Conservation (phyloP, 2,113 vertebrate genomes). For the Pachycephala philippinensis region DNA sequence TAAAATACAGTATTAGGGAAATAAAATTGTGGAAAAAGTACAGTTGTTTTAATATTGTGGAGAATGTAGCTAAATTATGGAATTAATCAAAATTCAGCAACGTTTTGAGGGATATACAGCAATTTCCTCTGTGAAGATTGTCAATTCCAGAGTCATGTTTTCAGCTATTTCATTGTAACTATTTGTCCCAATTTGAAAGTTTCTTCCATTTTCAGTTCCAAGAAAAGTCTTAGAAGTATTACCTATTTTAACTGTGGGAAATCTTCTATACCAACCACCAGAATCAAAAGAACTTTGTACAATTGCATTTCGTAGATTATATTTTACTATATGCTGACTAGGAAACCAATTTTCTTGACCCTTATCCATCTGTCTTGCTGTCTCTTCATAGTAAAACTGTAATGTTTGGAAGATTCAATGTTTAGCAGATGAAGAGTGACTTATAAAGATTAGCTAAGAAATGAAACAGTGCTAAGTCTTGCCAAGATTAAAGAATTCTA, state of each 20-base stretch:
- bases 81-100: background rate
- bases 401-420: background rate
- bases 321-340: background rate
- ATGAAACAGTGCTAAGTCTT: background rate
- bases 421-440: background rate
- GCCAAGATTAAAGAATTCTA: background rate
- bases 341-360: conserved; percentile 6
- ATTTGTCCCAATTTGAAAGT: background rate
- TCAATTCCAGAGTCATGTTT: background rate
- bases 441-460: background rate
- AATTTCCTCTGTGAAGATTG: background rate
- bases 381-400: background rate
- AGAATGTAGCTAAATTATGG: background rate
- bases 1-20: background rate
- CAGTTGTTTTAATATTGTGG: background rate
- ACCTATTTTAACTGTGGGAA: background rate
- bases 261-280: background rate
- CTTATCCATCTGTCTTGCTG: background rate
- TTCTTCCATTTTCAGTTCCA: background rate
- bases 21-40: background rate
- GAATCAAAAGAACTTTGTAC: background rate
- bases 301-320: background rate
- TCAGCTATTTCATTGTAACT: background rate
- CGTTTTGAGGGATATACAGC: background rate
- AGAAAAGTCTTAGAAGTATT: background rate